These are phyloP conservation scores for Leptonema lineaticorne DNA, from an alignment of 1,140 invertebrate species.

Conservation along the genomic window DNA sequence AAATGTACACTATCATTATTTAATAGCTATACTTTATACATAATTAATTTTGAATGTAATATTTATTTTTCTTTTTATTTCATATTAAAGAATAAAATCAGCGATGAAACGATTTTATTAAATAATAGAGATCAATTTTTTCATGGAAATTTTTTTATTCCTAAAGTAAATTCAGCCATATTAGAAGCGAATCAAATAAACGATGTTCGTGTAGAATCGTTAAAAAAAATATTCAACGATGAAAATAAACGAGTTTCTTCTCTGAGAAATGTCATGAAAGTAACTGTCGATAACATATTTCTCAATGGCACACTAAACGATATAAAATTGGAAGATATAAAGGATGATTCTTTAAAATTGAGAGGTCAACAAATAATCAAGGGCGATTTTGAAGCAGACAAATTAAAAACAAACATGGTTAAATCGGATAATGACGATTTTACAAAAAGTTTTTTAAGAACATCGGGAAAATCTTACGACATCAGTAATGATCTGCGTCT, in stretches of 20 bases:
- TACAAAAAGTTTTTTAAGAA: slow-evolving; percentile 43
- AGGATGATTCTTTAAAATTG: slow-evolving; percentile 19
- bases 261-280: slow-evolving; percentile 3
- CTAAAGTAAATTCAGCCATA: slow-evolving; percentile 21
- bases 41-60: too few species aligned
- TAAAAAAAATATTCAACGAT: slow-evolving; percentile 28
- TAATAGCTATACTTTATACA: not conserved
- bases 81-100: slow-evolving; percentile 31
- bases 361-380: slow-evolving; percentile 30
- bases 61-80: too few species aligned
- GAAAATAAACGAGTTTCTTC: slow-evolving; percentile 36
- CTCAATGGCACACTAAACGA: slow-evolving; percentile 45
- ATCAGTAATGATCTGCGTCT: slow-evolving; percentile 45
- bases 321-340: slow-evolving; percentile 43
- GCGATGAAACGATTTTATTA: slow-evolving; percentile 25
- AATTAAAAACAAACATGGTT: slow-evolving; percentile 26
- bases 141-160: slow-evolving; percentile 31
- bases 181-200: slow-evolving; percentile 35
- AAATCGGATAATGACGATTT: slow-evolving; percentile 40
- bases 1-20: not conserved
- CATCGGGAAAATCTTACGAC: slow-evolving; percentile 38
- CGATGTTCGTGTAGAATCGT: slow-evolving; percentile 22
- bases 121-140: slow-evolving; percentile 34
- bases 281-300: slow-evolving; percentile 28
- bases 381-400: slow-evolving; percentile 9